A percentile compares a stretch with the other conserved stretches of the same genome.
These are phyloP conservation scores for Hypanus sabinus DNA, from an alignment of 2,113 vertebrate species.

Conservation along the genomic window DNA sequence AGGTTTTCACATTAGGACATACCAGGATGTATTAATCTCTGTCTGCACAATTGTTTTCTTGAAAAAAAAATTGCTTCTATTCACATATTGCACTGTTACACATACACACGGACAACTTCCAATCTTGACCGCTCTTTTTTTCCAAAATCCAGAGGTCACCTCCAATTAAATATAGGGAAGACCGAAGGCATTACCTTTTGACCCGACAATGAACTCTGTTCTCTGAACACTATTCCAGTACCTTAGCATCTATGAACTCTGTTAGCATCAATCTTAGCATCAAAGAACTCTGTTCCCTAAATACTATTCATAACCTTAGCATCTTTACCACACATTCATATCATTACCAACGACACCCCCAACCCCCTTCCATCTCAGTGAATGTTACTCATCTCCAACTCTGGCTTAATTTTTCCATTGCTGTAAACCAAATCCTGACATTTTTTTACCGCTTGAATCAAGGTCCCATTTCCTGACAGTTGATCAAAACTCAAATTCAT, in stretches of 20 bases:
- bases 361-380: too few relatives aligned
- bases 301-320: too few relatives aligned
- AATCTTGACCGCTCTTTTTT: not conserved
- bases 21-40: conserved; percentile 9
- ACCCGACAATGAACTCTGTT: not conserved
- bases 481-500: not conserved
- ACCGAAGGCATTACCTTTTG: not conserved
- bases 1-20: conserved; percentile 7
- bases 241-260: too few relatives aligned
- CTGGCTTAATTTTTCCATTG: not conserved
- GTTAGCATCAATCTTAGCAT: too few relatives aligned
- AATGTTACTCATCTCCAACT: not conserved
- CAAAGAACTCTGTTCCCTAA: not conserved
- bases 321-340: too few relatives aligned
- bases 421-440: not conserved
- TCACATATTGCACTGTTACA: not conserved
- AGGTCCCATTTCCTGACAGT: not conserved
- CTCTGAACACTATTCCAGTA: not conserved
- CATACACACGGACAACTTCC: not conserved
- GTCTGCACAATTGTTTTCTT: conserved; percentile 12
- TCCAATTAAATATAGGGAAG: not conserved
- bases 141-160: not conserved
- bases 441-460: not conserved
- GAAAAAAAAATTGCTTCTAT: not conserved
- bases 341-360: too few relatives aligned